Percentiles rank a stretch among this genome's conserved stretches.
Conservation (phyloP, 2,888 invertebrate species). For the Conistra vaccinii region DNA sequence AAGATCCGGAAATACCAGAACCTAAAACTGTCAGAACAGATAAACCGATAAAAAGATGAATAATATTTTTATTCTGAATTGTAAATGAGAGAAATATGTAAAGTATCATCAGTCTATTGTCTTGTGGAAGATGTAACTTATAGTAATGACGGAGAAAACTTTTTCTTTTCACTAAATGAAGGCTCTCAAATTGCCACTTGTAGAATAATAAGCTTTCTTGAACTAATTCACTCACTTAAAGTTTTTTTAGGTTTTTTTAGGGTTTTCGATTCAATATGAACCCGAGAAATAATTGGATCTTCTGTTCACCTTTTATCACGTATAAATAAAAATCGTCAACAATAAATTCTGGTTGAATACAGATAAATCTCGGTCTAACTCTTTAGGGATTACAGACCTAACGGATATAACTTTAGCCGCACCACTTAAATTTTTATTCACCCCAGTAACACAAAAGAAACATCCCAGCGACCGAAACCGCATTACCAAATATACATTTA, state of each 20-base stretch:
- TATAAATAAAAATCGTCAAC: slow-evolving; percentile 14
- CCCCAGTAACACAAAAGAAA: slow-evolving; percentile 55
- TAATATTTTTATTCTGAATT: slow-evolving; percentile 51
- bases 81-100: slow-evolving; percentile 62
- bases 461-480: slow-evolving; percentile 62
- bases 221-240: neutral
- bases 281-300: neutral
- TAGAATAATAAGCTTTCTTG: neutral
- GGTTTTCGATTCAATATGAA: neutral
- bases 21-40: slow-evolving; percentile 55
- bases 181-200: neutral
- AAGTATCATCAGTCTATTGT: slow-evolving; percentile 53
- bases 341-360: slow-evolving; percentile 16
- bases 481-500: slow-evolving; percentile 77
- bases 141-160: slow-evolving; percentile 27
- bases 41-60: slow-evolving; percentile 58
- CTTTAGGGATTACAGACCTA: slow-evolving; percentile 28
- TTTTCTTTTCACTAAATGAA: slow-evolving; percentile 15
- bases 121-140: slow-evolving; percentile 37
- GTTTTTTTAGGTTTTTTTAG: neutral
- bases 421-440: slow-evolving; percentile 47
- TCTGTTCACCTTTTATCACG: slow-evolving; percentile 7
- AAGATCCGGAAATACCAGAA: slow-evolving; percentile 59
- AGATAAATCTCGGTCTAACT: slow-evolving; percentile 30
- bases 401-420: slow-evolving; percentile 32